phyloP scores from a whole-genome alignment of 2,113 vertebrate species.

The Tamias sibiricus region DNA sequence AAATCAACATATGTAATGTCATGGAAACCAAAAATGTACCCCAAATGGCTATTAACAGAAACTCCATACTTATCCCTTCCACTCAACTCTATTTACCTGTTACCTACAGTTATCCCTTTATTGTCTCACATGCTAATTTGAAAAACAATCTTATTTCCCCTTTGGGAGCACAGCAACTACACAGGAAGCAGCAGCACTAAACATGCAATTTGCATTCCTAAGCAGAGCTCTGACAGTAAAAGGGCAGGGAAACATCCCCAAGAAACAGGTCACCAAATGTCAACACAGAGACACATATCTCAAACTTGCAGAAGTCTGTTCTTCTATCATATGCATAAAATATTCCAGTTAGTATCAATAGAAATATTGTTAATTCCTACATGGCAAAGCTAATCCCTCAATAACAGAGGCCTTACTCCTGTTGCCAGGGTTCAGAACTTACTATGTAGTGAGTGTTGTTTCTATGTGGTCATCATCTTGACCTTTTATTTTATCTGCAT shows the following conservation, averaged over 20 bases:
- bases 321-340: not conserved
- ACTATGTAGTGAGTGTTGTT: not conserved
- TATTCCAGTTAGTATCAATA: not conserved
- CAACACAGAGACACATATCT: slow-evolving; percentile 39
- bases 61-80: not conserved
- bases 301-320: slow-evolving; percentile 8
- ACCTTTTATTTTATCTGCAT: slow-evolving; percentile 37
- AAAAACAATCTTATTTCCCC: slow-evolving; percentile 3
- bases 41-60: not conserved
- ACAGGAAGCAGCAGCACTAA: not conserved
- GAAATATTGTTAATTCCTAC: not conserved
- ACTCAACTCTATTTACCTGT: not conserved
- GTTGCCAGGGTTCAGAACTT: not conserved
- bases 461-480: not conserved
- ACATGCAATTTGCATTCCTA: slow-evolving; percentile 52
- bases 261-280: slow-evolving; percentile 47
- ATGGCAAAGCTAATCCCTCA: not conserved
- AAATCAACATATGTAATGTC: slow-evolving; percentile 56
- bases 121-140: not conserved
- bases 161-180: not conserved
- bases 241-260: not conserved
- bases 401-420: not conserved
- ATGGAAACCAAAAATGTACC: slow-evolving; percentile 56
- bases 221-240: slow-evolving; percentile 35
- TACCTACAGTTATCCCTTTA: not conserved